A percentile compares a stretch with the other conserved stretches of the same genome.
phyloP scores from a whole-genome alignment of 2,113 vertebrate genomes.

The Alouatta palliata region DNA sequence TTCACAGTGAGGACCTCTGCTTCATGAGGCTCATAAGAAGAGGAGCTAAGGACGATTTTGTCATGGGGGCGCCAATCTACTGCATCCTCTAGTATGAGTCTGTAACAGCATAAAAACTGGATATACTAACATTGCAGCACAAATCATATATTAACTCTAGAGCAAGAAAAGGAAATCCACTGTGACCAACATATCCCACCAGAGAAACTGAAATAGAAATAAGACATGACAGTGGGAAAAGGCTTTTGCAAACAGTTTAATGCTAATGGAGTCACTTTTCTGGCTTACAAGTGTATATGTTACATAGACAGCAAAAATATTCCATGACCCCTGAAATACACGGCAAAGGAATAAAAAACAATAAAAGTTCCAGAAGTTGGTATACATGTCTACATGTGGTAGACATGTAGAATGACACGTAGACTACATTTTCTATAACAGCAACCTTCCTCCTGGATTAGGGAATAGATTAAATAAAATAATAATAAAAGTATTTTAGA shows the following conservation, averaged over 20 bases:
- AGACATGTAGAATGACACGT: too few species aligned
- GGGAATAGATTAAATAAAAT: not conserved
- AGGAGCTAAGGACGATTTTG: conserved; percentile 81
- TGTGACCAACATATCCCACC: not conserved
- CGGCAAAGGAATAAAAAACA: not conserved
- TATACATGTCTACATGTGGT: not conserved
- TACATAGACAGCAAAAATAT: not conserved
- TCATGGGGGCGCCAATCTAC: conserved; percentile 82
- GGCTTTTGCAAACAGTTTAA: not conserved
- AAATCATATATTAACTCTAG: not conserved
- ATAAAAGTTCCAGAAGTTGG: not conserved
- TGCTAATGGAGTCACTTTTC: not conserved
- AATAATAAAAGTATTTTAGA: not conserved
- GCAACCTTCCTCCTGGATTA: not conserved
- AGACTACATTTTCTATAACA: not conserved
- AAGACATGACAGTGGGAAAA: not conserved
- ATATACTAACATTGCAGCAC: not conserved
- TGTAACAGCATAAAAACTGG: conserved; percentile 49
- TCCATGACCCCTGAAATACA: not conserved
- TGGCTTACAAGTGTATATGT: not conserved
- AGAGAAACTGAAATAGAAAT: not conserved
- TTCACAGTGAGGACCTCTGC: conserved; percentile 81
- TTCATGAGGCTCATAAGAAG: conserved; percentile 86
- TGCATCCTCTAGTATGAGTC: conserved; percentile 80
- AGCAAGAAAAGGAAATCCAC: not conserved